Evolutionary conservation across 37 sponge, comb jelly and placozoan species (phyloP), one percentile per base, ranked within the genome.

Genomic region (Amphimedon queenslandica): DNA sequence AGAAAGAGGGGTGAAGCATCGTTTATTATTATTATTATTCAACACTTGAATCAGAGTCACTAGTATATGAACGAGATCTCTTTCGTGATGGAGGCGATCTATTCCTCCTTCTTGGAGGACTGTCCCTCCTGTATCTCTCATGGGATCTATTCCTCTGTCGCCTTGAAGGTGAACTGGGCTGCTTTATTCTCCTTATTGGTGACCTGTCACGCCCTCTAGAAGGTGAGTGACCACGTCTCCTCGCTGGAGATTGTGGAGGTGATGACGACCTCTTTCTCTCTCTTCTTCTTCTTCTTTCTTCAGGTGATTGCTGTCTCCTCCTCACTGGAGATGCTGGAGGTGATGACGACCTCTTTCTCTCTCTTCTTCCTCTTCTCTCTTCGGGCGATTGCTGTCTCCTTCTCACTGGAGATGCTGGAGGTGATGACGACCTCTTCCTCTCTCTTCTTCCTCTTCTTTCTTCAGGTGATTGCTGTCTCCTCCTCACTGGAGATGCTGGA

Each of bases 261-360:
- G 71, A 13, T 11, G 71, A 70, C n/a, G n/a, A n/a, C n/a, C n/a
- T n/a, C n/a, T n/a, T n/a, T n/a, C n/a, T n/a, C n/a, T n/a, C n/a
- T 42, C 25, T 70, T 13, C 47, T 37, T 23, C 16, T 5, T 3
- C 47, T 5, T 70, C 51, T 47, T 47, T 25, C 23, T 34, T 10
- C 25, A 39, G 71, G 47, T 34, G 71, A 40, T 11, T 16, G 33
- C 40, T n/a, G 53, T 4, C 42, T 24, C 38, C 23, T 37, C 20
- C 71, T 39, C 20, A 8, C 39, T 36, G 69, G 69, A 34, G 69
- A 11, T 67, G 69, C 11, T 18, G 69, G 20, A 36, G 71, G 47
- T 34, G 71, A 40, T 11, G 38, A 30, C 40, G 53, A 39, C 25
- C 42, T 24, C 20, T 41, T 37, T 29, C 41, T 3, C 38, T 25